phyloP scores from a whole-genome alignment of 2,888 invertebrate species.

The Heterodera filipjevi region DNA sequence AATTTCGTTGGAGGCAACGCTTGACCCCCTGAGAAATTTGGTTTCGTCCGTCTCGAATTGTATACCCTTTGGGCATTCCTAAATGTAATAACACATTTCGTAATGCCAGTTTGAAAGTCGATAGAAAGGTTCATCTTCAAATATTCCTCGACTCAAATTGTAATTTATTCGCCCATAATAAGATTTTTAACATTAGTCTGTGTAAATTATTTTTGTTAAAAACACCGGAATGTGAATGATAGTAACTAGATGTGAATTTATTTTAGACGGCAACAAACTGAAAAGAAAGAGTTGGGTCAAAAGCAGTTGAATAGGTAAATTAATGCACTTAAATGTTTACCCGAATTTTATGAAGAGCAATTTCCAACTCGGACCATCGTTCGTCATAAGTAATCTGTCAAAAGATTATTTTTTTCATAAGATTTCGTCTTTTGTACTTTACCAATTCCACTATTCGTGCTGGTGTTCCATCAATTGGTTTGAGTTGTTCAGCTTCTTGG shows the following conservation, averaged over 20 bases:
- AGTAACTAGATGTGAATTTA: no score
- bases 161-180: no score
- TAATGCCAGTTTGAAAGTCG: no score
- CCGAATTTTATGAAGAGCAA: slow-evolving; percentile 54
- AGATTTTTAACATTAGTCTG: no score
- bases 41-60: slow-evolving; percentile 22
- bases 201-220: no score
- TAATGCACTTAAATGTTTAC: background rate
- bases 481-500: slow-evolving; percentile 50
- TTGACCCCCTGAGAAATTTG: slow-evolving; percentile 3
- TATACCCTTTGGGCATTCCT: slow-evolving; percentile 36
- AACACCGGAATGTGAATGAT: no score
- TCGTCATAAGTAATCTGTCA: slow-evolving; percentile 55
- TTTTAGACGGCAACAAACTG: no score
- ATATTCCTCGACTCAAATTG: no score
- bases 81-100: no score
- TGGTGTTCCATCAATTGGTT: slow-evolving; percentile 47
- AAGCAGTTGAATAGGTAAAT: no score
- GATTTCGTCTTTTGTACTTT: background rate
- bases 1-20: background rate
- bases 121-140: no score
- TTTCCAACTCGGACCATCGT: slow-evolving; percentile 62
- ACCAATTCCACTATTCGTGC: slow-evolving; percentile 44
- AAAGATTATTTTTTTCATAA: background rate
- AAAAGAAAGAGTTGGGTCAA: no score